Base-by-base conservation (phyloP, 2,113 vertebrate genomes). In the Neomonachus schauinslandi region DNA sequence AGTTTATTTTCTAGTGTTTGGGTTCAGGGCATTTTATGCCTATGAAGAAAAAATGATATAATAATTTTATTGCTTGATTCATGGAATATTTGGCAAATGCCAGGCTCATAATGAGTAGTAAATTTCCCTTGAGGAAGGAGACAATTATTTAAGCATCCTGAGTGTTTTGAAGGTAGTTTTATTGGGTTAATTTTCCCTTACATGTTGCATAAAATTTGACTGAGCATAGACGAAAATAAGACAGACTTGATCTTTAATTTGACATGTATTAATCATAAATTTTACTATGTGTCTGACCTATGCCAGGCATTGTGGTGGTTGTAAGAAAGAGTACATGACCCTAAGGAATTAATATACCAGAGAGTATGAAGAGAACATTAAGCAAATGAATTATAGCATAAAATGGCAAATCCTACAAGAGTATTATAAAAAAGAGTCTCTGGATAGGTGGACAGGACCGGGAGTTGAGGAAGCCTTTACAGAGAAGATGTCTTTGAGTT, bases 121-220 rank as follows among this genome's bases (percentile, higher is more conserved):
- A 77, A 87, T 1, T 67, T 80, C 39, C 53, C 26, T 85, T 49
- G 74, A 96, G 36, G 28, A 85, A 67, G 24, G 33, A 92, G 46
- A 72, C 15, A 39, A 33, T 71, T 89, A 65, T 89, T 86, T 94
- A 96, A 49, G n/a, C 9, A 74, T 94, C 57, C 24, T 21, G 22
- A 94, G 28, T 33, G 15, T 79, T 90, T 81, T 33, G 61, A 93
- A 81, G 24, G 19, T 93, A 71, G 69, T 86, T 95, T 95, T 53
- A 82, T 69, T 95, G 55, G 21, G 31, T 72, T 67, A 3, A 67
- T 77, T 94, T 94, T 90, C 46, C 95, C 6, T 80, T 88, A 19
- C 16, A 46, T 51, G 10, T n/a, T 67, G 31, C 15, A 51, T 88
- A 55, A 26, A 80, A 69, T 95, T 97, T 93, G 61, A 15, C 19